phyloP scores from a whole-genome alignment of 2,888 invertebrate genomes.

The Julus scanicus region DNA sequence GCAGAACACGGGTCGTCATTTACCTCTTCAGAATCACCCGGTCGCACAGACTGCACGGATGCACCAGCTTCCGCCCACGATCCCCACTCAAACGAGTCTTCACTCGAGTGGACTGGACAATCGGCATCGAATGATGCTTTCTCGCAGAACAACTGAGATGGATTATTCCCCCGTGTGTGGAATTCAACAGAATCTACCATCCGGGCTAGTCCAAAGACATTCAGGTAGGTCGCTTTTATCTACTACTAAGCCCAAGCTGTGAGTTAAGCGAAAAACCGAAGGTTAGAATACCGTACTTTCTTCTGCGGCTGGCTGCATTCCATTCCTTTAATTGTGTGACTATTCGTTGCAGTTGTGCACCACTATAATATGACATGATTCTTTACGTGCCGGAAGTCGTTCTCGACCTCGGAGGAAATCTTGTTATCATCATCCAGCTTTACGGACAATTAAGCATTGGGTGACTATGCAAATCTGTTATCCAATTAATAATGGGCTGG shows the following conservation, averaged over 20 bases:
- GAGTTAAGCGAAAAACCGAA: no score
- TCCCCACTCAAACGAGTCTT: conserved; percentile 6
- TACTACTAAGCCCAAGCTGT: background rate
- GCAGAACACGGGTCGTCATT: background rate
- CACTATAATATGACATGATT: conserved; percentile 45
- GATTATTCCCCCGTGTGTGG: conserved; percentile 30
- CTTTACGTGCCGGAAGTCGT: background rate
- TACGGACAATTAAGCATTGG: conserved; percentile 34
- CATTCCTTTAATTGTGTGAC: background rate
- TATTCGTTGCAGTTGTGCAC: conserved; percentile 19
- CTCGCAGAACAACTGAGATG: conserved; percentile 28
- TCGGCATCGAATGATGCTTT: background rate
- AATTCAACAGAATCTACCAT: conserved; percentile 10
- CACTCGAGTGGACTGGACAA: background rate
- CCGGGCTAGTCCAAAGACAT: conserved; percentile 16
- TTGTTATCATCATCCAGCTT: conserved; percentile 47
- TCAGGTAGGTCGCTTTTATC: background rate
- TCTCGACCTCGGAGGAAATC: background rate
- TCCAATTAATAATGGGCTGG: conserved; percentile 35
- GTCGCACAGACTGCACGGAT: conserved; percentile 11
- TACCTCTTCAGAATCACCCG: background rate
- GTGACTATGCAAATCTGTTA: conserved; percentile 47
- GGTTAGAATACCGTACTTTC: no score
- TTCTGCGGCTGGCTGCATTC: background rate
- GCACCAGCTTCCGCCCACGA: conserved; percentile 26